A percentile compares a stretch with the other conserved stretches of the same genome.
phyloP scores from a whole-genome alignment of 2,888 invertebrate species.

The Synergus japonicus region DNA sequence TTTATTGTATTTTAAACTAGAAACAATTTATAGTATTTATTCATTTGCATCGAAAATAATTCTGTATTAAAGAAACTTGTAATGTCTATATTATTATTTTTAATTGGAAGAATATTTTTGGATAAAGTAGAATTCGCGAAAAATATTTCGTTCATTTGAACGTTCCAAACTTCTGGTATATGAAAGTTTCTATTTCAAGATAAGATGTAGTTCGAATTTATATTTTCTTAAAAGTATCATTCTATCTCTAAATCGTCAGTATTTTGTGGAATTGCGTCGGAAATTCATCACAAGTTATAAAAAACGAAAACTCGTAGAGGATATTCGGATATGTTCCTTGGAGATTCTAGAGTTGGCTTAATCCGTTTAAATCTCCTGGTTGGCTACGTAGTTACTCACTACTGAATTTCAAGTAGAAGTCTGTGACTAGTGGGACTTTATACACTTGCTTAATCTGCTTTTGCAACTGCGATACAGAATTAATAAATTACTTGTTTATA shows the following conservation, averaged over 20 bases:
- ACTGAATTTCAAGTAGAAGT: constrained; percentile 40
- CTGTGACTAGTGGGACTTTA: constrained; percentile 39
- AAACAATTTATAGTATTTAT: too few relatives aligned
- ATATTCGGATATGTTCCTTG: constrained; percentile 41
- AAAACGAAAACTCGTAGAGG: constrained; percentile 22
- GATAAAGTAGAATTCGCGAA: too few relatives aligned
- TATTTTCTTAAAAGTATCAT: constrained; percentile 12
- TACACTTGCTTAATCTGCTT: constrained; percentile 40
- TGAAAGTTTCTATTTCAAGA: too few relatives aligned
- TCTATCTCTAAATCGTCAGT: not conserved
- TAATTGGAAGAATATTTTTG: too few relatives aligned
- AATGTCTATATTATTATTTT: too few relatives aligned
- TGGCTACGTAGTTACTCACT: constrained; percentile 38
- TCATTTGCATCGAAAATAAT: too few relatives aligned
- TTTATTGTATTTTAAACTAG: too few relatives aligned
- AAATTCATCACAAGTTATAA: constrained; percentile 33
- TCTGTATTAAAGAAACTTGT: too few relatives aligned
- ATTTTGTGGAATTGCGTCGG: constrained; percentile 14
- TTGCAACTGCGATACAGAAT: constrained; percentile 37
- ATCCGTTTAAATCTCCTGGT: constrained; percentile 22
- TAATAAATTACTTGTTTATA: constrained; percentile 33
- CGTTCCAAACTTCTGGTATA: too few relatives aligned
- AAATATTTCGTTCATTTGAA: too few relatives aligned
- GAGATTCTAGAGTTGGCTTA: constrained; percentile 37
- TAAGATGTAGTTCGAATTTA: too few relatives aligned